These are phyloP conservation scores for Hypocryptadius cinnamomeus DNA, from an alignment of 2,113 vertebrate genomes.

Conservation along the genomic window DNA sequence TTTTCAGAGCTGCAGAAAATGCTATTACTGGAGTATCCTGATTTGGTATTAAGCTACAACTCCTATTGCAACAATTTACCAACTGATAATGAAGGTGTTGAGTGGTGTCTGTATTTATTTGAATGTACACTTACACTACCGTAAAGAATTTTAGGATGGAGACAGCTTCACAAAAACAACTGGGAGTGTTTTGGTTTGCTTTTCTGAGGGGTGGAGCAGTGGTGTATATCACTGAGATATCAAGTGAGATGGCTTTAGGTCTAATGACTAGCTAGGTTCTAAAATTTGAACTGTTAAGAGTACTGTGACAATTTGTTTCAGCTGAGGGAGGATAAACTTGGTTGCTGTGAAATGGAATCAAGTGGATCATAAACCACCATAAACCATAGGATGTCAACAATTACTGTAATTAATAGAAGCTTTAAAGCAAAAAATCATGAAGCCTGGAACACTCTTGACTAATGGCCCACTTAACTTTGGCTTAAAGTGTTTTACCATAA, in stretches of 20 bases:
- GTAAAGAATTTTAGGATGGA: not conserved
- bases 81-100: not conserved
- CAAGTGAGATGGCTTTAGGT: not conserved
- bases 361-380: not conserved
- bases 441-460: not conserved
- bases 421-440: not conserved
- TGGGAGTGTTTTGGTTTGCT: not conserved
- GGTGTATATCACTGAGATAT: fast-evolving
- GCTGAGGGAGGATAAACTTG: not conserved
- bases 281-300: not conserved
- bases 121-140: not conserved
- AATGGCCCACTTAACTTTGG: not conserved
- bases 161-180: not conserved
- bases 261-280: not conserved
- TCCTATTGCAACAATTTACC: not conserved
- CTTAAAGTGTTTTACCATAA: not conserved
- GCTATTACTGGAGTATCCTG: not conserved
- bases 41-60: not conserved
- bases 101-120: not conserved
- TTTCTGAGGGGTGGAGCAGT: not conserved
- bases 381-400: not conserved
- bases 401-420: not conserved
- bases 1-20: not conserved
- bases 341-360: not conserved
- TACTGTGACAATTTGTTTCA: not conserved